Base-by-base conservation (phyloP, 1,140 invertebrate genomes). In the Ganaspis sp. region DNA sequence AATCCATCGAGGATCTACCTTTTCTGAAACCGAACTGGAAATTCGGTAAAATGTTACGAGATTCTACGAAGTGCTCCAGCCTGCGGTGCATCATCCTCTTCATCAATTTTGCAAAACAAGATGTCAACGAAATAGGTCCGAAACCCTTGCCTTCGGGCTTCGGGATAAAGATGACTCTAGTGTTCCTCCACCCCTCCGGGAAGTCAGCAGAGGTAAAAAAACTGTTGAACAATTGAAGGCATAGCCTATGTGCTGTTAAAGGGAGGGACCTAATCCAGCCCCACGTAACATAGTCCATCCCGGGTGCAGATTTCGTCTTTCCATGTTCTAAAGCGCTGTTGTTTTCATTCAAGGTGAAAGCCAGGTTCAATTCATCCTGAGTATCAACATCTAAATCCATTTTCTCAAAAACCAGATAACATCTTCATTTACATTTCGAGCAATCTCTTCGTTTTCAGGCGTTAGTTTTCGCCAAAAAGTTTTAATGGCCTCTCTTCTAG, bases 151-250 rank as follows among this genome's bases (percentile, higher is more conserved):
- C 45, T 34, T n/a, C 45, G 0, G 45, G 45, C 8, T 49, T 49
- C 8, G 45, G 45, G n/a, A 49, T 49, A 19, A 49, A 49, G 1
- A 17, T 6, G 15, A 49, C 45, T n/a, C 45, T 49, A 3, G 45
- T 49, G 8, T 17, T 5, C 17, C 45, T 49, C n/a, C 17, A 70
- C 49, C 38, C 73, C 4, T 54, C 69, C 40, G 73, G 9, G 58
- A 69, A 74, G 17, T 15, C 6, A 45, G 11, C 45, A 45, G 49
- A 23, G 70, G 70, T 69, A 54, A 19, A 54, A 8, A 54, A 21
- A 9, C 8, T 9, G 17, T 54, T 54, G 17, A 54, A 54, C 3
- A 54, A 9, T 19, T 4, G 0, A 1, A 45, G 12, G 1, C 42
- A 45, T 4, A 45, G 12, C 0, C 0, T 4, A 12, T 45, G 42